phyloP scores from a whole-genome alignment of 2,888 invertebrate species.

The Rapana venosa region DNA sequence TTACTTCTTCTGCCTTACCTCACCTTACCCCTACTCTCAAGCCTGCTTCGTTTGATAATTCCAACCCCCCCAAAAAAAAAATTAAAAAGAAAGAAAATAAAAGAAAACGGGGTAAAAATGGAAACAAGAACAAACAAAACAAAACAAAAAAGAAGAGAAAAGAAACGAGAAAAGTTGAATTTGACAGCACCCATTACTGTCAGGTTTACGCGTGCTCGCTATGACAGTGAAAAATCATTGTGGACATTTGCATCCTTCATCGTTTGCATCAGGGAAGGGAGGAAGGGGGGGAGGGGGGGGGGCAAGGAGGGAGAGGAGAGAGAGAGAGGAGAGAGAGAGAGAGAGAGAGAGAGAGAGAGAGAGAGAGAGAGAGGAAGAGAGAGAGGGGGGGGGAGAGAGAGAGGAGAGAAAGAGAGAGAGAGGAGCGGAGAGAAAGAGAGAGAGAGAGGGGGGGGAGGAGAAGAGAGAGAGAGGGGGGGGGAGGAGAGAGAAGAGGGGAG shows the following conservation, averaged over 20 bases:
- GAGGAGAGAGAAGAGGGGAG: no score
- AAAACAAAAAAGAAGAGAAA: neutral
- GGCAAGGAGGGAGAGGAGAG: no score
- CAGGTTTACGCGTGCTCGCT: slow-evolving; percentile 32
- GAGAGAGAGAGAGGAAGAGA: no score
- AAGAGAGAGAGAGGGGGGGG: neutral
- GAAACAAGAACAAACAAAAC: neutral
- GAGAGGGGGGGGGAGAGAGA: no score
- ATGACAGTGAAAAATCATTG: slow-evolving; percentile 37
- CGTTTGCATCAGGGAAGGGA: neutral
- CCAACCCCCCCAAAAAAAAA: no score
- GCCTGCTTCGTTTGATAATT: no score
- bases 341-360: neutral
- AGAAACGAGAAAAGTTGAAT: slow-evolving; percentile 19
- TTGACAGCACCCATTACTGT: slow-evolving; percentile 36
- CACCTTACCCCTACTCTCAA: no score
- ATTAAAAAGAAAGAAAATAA: neutral
- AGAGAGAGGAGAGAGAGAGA: neutral
- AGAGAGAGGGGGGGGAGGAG: no score
- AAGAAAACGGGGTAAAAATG: no score
- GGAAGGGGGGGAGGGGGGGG: neutral
- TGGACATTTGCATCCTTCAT: slow-evolving; percentile 39
- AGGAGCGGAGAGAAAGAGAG: no score
- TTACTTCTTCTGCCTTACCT: neutral
- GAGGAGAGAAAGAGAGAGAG: no score